These are phyloP conservation scores for Danio kyathit DNA, from an alignment of 2,797 vertebrate species.

Conservation along the genomic window DNA sequence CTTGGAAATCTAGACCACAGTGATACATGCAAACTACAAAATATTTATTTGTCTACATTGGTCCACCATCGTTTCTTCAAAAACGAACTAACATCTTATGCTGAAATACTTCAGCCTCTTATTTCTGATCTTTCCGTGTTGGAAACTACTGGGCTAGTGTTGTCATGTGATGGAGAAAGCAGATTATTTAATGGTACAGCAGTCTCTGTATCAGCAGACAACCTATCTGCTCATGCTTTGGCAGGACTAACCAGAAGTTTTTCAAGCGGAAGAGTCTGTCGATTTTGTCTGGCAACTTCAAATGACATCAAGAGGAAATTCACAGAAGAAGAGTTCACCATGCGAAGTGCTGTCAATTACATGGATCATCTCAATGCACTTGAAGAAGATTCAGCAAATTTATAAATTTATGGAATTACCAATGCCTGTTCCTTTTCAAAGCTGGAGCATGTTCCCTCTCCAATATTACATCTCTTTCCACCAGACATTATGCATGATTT, in stretches of 20 bases:
- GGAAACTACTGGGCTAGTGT: too few species aligned
- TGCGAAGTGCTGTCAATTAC: neutral
- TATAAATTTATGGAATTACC: neutral
- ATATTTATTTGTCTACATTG: too few species aligned
- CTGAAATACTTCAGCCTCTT: too few species aligned
- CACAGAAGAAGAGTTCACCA: neutral
- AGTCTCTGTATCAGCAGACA: too few species aligned
- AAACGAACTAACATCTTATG: too few species aligned
- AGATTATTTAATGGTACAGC: too few species aligned
- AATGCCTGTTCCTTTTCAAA: neutral
- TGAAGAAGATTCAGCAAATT: slow-evolving; percentile 9
- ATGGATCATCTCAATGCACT: neutral
- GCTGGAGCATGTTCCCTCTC: neutral
- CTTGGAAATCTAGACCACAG: neutral
- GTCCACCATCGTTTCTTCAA: too few species aligned
- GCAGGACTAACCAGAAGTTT: neutral
- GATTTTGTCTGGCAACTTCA: neutral
- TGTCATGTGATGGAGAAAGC: too few species aligned
- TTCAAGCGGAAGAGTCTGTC: neutral
- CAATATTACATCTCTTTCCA: neutral
- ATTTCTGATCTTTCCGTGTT: too few species aligned
- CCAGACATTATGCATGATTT: neutral
- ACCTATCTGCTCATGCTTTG: neutral
- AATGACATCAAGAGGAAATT: slow-evolving; percentile 3
- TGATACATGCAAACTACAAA: too few species aligned